Base-by-base conservation (phyloP, 2,113 vertebrate genomes). In the Pelodiscus sinensis region DNA sequence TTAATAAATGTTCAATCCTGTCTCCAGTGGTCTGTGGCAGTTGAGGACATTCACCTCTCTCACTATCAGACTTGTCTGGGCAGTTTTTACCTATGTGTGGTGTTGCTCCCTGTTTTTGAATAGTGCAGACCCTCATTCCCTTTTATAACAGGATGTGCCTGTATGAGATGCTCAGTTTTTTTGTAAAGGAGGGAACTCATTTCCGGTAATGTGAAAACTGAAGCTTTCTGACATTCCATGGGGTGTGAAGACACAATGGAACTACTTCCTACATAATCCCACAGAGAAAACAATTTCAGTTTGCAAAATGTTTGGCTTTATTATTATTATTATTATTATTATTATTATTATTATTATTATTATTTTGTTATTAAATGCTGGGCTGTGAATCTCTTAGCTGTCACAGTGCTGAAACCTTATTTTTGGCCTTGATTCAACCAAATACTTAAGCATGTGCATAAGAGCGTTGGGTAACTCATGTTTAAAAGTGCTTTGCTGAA, bases 381-480 rank as follows among this genome's bases (percentile, higher is more conserved):
- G 51, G 51, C 56, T 92, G 11, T 82, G 31, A 68, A 87, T 82
- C 52, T 78, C 19, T 81, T 73, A 83, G 52, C 51, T 51, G 4
- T 78, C 44, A 78, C 10, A 65, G 3, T 15, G 79, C 31, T 35
- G 31, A 50, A 88, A 84, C 25, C 35, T 83, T 62, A 86, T 44
- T 89, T 73, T 38, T 83, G 86, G 55, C 73, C 78, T 88, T 81
- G 77, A 89, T 88, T 94, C 71, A 88, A 51, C 38, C 92, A 93
- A 94, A 84, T 15, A 29, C 12, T 90, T 58, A 29, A 15, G 73
- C 2, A 3, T 52, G 6, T 85, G 55, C 71, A 93, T 88, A 85
- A 93, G 35, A 83, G 38, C 52, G 52, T 86, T 89, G 2, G 2
- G 9, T 88, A 91, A 79, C 71, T 96, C 62, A 55, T 29, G 27